Percentiles rank a stretch among this genome's conserved stretches.
These are phyloP conservation scores for Drosophila hawaiiensis DNA, from an alignment of 2,888 invertebrate species.

Conservation along the genomic window DNA sequence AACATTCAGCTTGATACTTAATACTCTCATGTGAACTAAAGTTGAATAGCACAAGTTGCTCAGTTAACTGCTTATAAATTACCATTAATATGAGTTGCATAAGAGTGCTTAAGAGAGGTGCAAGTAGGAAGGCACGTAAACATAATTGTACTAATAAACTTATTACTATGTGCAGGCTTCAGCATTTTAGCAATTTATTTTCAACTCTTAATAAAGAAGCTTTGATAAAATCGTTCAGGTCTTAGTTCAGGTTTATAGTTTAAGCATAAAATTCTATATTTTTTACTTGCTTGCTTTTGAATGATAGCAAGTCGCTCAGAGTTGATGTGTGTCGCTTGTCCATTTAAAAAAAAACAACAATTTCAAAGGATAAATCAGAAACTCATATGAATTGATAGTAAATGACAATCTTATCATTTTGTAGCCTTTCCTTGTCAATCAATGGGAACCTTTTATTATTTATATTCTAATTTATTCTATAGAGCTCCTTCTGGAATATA, in stretches of 20 bases:
- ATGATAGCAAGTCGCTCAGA: not conserved
- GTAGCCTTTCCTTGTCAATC: not conserved
- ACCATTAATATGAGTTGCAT: not conserved
- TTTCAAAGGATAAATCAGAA: not conserved
- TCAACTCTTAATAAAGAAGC: not conserved
- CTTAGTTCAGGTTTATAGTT: not conserved
- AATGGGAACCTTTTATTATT: no score
- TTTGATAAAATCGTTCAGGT: not conserved
- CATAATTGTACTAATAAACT: not conserved
- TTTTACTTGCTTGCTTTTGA: not conserved
- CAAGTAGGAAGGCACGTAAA: not conserved
- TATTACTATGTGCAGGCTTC: not conserved
- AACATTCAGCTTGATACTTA: slow-evolving; percentile 15
- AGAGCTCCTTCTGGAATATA: not conserved
- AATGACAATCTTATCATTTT: not conserved
- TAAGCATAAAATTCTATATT: not conserved
- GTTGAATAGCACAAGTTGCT: slow-evolving; percentile 12
- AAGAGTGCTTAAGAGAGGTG: not conserved
- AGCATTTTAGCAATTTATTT: not conserved
- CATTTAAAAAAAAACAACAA: not conserved
- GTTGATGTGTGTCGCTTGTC: not conserved
- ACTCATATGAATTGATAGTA: not conserved
- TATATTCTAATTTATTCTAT: no score
- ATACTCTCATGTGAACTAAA: slow-evolving; percentile 11
- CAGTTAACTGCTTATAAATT: slow-evolving; percentile 14